Evolutionary conservation across 2,888 invertebrate species (phyloP), one percentile per base, ranked within the genome.

Genomic region (Sicus ferrugineus): DNA sequence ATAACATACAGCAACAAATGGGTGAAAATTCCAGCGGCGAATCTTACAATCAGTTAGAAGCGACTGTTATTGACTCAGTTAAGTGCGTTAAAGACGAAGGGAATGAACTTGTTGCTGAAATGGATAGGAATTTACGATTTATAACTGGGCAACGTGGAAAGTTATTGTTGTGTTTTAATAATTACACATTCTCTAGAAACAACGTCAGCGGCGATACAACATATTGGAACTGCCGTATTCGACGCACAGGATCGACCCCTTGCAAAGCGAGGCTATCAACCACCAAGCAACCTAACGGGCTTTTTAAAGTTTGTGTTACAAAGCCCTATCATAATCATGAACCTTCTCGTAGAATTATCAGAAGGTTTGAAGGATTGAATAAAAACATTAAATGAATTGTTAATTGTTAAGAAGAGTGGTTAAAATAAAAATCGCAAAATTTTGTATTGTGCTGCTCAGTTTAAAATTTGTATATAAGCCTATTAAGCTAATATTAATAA

Each of bases 161-260:
- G 46, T 70, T 79, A 23, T 75, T 85, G 30, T 66, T 86, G 23
- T 77, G 81, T 42, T 82, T 79, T 59, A 76, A 78, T 38, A 80
- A 81, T n/a, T 85, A 79, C 72, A 81, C 83, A 3, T 86, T 82
- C 73, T 82, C 84, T 0, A 84, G 81, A 73, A 85, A 84, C 68
- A 83, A 83, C 70, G 72, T 75, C 2, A 77, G 80, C 48, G 81
- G 80, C 3, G 70, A 76, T 2, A 83, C 83, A 1, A 82, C 78
- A 1, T 86, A 86, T 69, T 86, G 85, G 86, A 83, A 81, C 72
- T 86, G 86, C 65, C 82, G 85, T 2, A 78, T 76, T 66, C 79
- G 85, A 0, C 80, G 81, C 46, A 68, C 67, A 2, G 83, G 85
- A 2, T 73, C 72, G 19, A 76, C 78, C 11, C 77, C 82, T 0